phyloP scores from a whole-genome alignment of 2,113 vertebrate genomes.

The Neotoma lepida region DNA sequence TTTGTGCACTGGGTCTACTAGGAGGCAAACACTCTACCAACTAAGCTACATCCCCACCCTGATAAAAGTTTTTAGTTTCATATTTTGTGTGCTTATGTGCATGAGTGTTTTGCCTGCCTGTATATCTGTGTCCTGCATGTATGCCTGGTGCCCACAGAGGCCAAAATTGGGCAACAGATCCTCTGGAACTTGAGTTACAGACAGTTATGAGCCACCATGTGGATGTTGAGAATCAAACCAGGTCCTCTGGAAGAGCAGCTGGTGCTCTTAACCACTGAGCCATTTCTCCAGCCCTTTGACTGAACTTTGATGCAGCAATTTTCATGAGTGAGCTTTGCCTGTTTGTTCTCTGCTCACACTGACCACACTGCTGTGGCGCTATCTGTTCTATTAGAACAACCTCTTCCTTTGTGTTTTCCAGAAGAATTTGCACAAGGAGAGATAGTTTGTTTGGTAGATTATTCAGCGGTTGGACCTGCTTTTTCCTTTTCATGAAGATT shows the following conservation, averaged over 20 bases:
- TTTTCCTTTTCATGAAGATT: background rate
- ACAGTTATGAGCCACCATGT: background rate
- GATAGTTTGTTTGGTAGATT: background rate
- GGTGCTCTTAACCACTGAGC: background rate
- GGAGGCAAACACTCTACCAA: background rate
- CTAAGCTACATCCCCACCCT: background rate
- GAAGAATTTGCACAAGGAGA: conserved; percentile 7
- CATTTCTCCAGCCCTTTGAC: background rate
- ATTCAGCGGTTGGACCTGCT: background rate
- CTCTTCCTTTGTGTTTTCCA: background rate
- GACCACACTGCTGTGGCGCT: background rate
- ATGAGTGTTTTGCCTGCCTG: background rate
- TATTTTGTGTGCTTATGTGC: too few relatives aligned
- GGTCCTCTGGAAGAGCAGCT: background rate
- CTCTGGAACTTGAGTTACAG: background rate
- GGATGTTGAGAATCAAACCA: background rate
- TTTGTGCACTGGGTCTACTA: background rate
- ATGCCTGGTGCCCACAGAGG: background rate
- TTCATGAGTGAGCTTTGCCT: conserved; percentile 11
- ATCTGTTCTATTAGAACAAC: background rate
- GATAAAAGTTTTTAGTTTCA: background rate
- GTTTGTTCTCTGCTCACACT: background rate
- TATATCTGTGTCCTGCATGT: background rate
- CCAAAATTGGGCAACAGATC: background rate
- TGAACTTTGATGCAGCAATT: background rate